Conservation (phyloP, 1,140 invertebrate species). For the Caenorhabditis brenneri region DNA sequence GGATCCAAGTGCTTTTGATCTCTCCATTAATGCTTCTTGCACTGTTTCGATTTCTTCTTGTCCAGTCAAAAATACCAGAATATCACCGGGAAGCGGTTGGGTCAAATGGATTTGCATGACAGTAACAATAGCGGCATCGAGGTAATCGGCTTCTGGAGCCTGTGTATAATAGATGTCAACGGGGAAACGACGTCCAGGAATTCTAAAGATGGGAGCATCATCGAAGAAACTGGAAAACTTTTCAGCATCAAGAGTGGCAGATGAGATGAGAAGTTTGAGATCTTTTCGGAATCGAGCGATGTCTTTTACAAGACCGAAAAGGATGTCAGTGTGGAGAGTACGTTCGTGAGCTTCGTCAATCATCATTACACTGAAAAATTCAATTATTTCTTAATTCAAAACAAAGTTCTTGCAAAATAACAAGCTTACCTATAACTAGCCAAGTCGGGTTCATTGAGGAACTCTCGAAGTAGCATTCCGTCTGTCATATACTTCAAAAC, state of each 20-base stretch:
- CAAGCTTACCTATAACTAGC: slow-evolving; percentile 81
- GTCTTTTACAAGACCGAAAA: slow-evolving; percentile 98
- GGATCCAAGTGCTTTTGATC: slow-evolving; percentile 77
- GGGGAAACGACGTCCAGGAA: slow-evolving; percentile 83
- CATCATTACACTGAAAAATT: slow-evolving; percentile 85
- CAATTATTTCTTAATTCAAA: not conserved
- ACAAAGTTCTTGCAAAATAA: not conserved
- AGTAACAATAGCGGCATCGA: slow-evolving; percentile 94
- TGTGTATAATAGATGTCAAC: slow-evolving; percentile 98
- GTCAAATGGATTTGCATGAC: slow-evolving; percentile 93
- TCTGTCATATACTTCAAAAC: slow-evolving; percentile 99
- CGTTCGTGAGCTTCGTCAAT: slow-evolving; percentile 99
- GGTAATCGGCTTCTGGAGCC: slow-evolving; percentile 96
- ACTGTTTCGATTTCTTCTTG: slow-evolving; percentile 70
- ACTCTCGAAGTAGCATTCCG: slow-evolving; percentile 95
- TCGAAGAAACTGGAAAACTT: slow-evolving; percentile 97
- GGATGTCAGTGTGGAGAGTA: slow-evolving; percentile 94
- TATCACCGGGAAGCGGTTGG: slow-evolving; percentile 90
- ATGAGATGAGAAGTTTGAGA: slow-evolving; percentile 93
- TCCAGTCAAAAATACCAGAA: slow-evolving; percentile 92
- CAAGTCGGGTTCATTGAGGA: slow-evolving; percentile 93
- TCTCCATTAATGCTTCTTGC: slow-evolving; percentile 62
- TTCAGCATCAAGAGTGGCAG: slow-evolving; percentile 94
- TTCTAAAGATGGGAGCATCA: slow-evolving; percentile 94
- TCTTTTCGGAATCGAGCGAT: slow-evolving; percentile 88